Conservation (phyloP, 2,888 invertebrate genomes). For the Apodemia mormo region DNA sequence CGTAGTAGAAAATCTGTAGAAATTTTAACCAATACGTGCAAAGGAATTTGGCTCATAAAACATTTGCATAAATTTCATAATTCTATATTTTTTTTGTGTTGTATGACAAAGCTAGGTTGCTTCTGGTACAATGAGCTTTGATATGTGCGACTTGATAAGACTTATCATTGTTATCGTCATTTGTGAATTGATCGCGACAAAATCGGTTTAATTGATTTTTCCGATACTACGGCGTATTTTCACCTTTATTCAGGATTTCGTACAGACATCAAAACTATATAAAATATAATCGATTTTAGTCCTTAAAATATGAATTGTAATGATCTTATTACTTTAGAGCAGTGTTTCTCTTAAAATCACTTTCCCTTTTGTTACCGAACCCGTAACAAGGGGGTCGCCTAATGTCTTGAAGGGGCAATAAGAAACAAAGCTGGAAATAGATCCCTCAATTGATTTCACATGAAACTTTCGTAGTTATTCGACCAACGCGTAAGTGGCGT, state of each 20-base stretch:
- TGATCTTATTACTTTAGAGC: too few species aligned
- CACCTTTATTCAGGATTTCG: not conserved
- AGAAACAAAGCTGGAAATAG: too few species aligned
- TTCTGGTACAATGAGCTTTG: constrained; percentile 31
- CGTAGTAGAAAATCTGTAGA: not conserved
- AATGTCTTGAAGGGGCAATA: too few species aligned
- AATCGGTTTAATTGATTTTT: constrained; percentile 74
- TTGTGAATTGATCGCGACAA: constrained; percentile 64
- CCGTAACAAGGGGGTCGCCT: too few species aligned
- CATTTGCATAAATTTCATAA: not conserved
- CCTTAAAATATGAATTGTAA: too few species aligned
- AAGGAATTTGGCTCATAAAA: not conserved
- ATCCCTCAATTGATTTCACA: too few species aligned
- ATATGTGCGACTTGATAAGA: constrained; percentile 46
- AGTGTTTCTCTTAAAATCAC: too few species aligned
- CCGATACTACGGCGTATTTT: constrained; percentile 35
- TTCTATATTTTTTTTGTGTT: not conserved
- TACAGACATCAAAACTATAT: not conserved
- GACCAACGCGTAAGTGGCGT: too few species aligned
- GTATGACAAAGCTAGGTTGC: not conserved
- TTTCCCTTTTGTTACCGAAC: too few species aligned
- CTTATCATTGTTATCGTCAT: constrained; percentile 48
- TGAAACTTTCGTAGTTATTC: too few species aligned
- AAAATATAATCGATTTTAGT: too few species aligned
- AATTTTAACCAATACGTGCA: not conserved